Evolutionary conservation across 2,113 vertebrate genomes (phyloP).

Genomic region (Desmodus rotundus): DNA sequence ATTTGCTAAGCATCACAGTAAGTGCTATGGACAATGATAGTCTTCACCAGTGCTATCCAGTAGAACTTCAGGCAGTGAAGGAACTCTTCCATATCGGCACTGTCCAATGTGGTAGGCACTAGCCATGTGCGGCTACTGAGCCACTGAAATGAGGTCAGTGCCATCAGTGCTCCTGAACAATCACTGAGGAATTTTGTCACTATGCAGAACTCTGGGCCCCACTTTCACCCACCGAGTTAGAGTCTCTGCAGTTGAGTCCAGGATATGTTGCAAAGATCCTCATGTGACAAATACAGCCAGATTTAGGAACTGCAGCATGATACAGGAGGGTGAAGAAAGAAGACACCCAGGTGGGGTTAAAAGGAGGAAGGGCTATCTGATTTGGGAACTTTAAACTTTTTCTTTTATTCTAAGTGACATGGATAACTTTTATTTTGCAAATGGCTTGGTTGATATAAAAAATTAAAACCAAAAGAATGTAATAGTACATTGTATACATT

Average conservation of each 20-base stretch:
- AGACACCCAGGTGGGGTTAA: not conserved
- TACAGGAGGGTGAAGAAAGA: not conserved
- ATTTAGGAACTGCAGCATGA: not conserved
- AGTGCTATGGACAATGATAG: not conserved
- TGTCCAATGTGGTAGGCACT: not conserved
- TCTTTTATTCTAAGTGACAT: not conserved
- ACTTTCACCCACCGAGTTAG: not conserved
- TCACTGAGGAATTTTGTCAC: not conserved
- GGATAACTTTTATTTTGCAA: constrained; percentile 5
- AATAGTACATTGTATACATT: not conserved
- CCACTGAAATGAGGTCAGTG: not conserved
- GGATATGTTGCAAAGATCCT: not conserved
- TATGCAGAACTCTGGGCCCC: not conserved
- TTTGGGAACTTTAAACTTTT: not conserved
- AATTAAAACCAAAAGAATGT: not conserved
- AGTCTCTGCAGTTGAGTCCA: not conserved
- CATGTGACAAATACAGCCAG: not conserved
- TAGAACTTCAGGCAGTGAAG: not conserved
- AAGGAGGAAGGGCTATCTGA: not conserved
- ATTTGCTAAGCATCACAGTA: not conserved
- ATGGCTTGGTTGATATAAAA: not conserved
- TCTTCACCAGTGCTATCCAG: not conserved
- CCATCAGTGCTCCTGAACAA: not conserved
- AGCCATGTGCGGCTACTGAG: not conserved
- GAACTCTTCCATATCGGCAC: not conserved